These are phyloP conservation scores for Eleginops maclovinus DNA, from an alignment of 2,113 vertebrate species.

Conservation along the genomic window DNA sequence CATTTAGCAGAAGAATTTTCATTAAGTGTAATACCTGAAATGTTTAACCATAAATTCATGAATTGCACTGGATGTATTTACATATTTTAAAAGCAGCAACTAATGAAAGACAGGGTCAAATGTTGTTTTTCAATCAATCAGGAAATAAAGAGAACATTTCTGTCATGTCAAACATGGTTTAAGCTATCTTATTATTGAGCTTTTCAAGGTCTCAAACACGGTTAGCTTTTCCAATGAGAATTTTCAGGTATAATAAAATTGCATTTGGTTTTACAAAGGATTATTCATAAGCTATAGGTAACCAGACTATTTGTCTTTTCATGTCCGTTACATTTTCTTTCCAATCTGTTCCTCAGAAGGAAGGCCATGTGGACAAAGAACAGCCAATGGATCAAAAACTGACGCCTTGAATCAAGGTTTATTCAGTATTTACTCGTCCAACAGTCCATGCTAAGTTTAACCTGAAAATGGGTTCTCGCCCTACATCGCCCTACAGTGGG, in stretches of 20 bases:
- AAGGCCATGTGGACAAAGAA: not conserved
- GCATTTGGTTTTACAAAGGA: not conserved
- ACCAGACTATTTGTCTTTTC: not conserved
- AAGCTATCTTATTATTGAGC: constrained; percentile 6
- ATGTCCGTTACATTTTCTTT: not conserved
- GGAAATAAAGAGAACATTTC: constrained; percentile 43
- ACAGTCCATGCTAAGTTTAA: constrained; percentile 44
- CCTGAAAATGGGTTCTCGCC: constrained; percentile 61
- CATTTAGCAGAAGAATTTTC: constrained; percentile 36
- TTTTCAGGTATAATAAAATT: constrained; percentile 7
- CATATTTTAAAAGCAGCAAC: constrained; percentile 35
- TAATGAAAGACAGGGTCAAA: constrained; percentile 53
- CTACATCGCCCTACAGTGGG: constrained; percentile 42
- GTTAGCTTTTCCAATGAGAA: constrained; percentile 26
- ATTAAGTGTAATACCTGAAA: constrained; percentile 20
- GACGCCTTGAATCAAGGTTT: not conserved
- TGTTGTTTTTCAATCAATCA: constrained; percentile 39
- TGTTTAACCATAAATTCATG: constrained; percentile 15
- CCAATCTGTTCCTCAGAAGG: not conserved
- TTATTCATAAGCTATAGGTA: not conserved
- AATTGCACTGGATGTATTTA: constrained; percentile 41
- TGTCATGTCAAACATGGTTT: constrained; percentile 40
- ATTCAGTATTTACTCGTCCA: constrained; percentile 11
- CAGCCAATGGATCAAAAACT: constrained; percentile 2
- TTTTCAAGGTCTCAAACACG: constrained; percentile 54